These are phyloP conservation scores for Pteria penguin DNA, from an alignment of 2,888 invertebrate species.

Conservation along the genomic window DNA sequence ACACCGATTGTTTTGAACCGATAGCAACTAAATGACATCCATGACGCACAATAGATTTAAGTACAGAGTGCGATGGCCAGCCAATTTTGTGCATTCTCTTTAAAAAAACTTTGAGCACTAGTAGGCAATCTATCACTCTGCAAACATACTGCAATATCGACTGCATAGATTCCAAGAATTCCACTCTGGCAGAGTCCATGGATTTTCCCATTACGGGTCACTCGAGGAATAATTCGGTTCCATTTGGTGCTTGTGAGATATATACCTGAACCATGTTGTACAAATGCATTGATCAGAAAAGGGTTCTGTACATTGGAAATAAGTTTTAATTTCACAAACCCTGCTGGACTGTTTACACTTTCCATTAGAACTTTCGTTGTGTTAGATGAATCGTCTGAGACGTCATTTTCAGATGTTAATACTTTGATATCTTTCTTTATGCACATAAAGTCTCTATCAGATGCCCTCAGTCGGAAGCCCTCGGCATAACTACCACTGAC, in stretches of 20 bases:
- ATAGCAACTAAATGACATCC: conserved; percentile 11
- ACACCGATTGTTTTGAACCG: neutral
- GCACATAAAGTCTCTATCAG: neutral
- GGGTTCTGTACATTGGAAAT: neutral
- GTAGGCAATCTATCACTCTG: neutral
- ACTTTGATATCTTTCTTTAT: neutral
- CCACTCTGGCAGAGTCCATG: neutral
- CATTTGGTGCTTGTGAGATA: neutral
- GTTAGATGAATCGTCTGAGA: neutral
- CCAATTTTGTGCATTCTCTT: neutral
- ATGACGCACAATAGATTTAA: neutral
- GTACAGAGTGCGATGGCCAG: neutral
- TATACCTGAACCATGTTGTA: neutral
- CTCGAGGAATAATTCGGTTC: no score
- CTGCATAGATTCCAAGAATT: neutral
- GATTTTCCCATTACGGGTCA: no score
- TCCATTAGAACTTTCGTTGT: neutral
- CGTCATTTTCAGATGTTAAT: neutral
- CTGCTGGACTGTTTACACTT: neutral
- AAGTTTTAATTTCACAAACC: neutral
- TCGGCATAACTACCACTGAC: neutral
- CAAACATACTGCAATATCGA: neutral
- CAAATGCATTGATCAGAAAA: neutral
- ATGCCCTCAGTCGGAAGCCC: neutral
- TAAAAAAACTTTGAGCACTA: neutral